Evolutionary conservation across 1,140 invertebrate genomes (phyloP), one percentile per base, ranked within the genome.

Genomic region (Gryllus bimaculatus): DNA sequence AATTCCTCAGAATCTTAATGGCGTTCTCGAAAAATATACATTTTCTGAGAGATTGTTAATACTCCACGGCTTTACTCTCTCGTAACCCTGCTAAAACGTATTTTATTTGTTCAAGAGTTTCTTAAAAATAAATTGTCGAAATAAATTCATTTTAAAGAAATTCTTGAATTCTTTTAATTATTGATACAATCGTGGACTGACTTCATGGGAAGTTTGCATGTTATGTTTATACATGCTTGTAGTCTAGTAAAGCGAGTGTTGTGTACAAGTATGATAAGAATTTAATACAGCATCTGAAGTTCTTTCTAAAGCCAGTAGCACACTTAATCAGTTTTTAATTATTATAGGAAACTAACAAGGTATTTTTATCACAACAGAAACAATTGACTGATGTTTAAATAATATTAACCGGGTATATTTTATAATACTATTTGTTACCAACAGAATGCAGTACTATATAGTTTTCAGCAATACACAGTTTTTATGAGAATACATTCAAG

Each of bases 351-450:
- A 66, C 54, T 66, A 66, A 66, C 54, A 77, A 48, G 76, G 76
- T 77, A 48, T 77, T 76, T 77, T 77, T 77, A 48, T 48, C 76
- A 77, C 47, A 20, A 48, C 76, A 77, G 76, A 77, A 77, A 48
- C 76, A 77, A 6, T 49, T 54, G 76, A 77, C 76, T 77, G 76
- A 77, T 77, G 76, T 77, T 77, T 77, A 54, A n/a, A 75, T 75
- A 75, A 77, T 77, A 48, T 77, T 77, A 77, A 77, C 76, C 76
- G 76, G 76, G 76, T 77, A 77, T 77, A 77, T 77, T 77, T 77
- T 77, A 77, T 77, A 77, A 77, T 77, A 77, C 76, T 48, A 47
- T 77, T 77, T 77, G 76, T 77, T 77, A 77, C 76, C 76, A 77
- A 48, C 54, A 66, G 54, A 66, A 66, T 39, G 26, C 54, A 66